Percentiles rank a stretch among this genome's conserved stretches.
Evolutionary conservation across 2,113 vertebrate genomes (phyloP).

Genomic region (Tenebrosternarchus preto): DNA sequence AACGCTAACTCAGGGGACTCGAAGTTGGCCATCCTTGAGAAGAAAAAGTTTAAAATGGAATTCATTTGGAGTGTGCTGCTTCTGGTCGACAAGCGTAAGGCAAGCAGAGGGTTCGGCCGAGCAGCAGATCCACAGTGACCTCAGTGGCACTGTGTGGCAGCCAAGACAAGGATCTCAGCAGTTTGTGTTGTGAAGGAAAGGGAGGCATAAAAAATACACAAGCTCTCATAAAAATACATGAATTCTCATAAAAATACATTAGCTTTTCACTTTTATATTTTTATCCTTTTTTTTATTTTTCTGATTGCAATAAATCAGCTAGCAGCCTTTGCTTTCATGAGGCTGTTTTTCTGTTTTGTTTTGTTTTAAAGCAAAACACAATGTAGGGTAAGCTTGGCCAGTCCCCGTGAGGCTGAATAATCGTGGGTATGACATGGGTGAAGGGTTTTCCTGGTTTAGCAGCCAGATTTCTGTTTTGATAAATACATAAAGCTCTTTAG

Average conservation of each 20-base stretch:
- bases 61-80: conserved; percentile 59
- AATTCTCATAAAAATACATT: conserved; percentile 30
- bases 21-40: conserved; percentile 89
- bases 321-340: conserved; percentile 45
- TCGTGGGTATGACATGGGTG: conserved; percentile 38
- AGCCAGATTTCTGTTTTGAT: conserved; percentile 40
- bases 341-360: conserved; percentile 26
- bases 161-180: conserved; percentile 75
- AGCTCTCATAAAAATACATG: conserved; percentile 7
- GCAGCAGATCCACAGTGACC: conserved; percentile 47
- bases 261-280: not conserved
- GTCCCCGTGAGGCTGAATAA: conserved; percentile 47
- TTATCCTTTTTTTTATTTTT: conserved; percentile 28
- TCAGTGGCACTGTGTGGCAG: conserved; percentile 81
- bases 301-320: conserved; percentile 50
- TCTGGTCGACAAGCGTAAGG: conserved; percentile 73
- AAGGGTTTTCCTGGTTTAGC: conserved; percentile 17
- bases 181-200: conserved; percentile 41
- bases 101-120: conserved; percentile 44
- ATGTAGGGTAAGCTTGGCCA: conserved; percentile 38
- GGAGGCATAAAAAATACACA: not conserved
- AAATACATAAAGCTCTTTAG: conserved; percentile 50
- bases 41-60: conserved; percentile 42
- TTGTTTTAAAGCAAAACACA: conserved; percentile 31
- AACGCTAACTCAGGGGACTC: conserved; percentile 81